These are phyloP conservation scores for Drosophila seclusa DNA, from an alignment of 2,888 invertebrate species.

Conservation along the genomic window DNA sequence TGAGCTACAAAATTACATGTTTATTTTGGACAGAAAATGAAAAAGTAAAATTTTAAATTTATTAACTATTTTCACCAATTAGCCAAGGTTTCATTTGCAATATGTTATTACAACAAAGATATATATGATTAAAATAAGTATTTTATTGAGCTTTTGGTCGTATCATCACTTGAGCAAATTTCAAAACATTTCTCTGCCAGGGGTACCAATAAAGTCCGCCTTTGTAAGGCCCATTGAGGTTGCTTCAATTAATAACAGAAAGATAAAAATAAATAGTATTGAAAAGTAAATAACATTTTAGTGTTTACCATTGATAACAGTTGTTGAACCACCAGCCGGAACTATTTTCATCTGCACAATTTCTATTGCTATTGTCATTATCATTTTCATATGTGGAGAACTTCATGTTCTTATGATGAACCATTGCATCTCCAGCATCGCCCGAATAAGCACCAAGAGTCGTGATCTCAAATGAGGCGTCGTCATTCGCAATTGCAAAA, in stretches of 20 bases:
- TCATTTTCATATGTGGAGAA: constrained; percentile 89
- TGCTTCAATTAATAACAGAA: constrained; percentile 83
- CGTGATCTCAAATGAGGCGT: constrained; percentile 88
- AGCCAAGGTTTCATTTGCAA: neutral
- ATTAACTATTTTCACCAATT: neutral
- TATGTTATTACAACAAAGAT: neutral
- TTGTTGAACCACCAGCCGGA: constrained; percentile 91
- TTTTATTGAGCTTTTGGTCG: constrained; percentile 37
- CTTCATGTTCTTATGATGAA: constrained; percentile 88
- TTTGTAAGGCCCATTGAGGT: constrained; percentile 88
- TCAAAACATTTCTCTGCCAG: constrained; percentile 88
- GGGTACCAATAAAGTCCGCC: constrained; percentile 85
- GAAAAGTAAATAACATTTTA: neutral
- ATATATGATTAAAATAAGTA: constrained; percentile 17
- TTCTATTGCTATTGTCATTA: constrained; percentile 86
- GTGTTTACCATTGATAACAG: constrained; percentile 87
- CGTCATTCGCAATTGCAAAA: constrained; percentile 88
- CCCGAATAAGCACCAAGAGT: constrained; percentile 88
- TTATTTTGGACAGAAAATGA: neutral
- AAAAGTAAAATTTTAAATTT: neutral
- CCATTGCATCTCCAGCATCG: constrained; percentile 88
- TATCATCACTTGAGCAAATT: constrained; percentile 87
- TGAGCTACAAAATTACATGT: neutral
- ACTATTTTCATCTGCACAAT: constrained; percentile 88
- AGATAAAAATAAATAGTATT: neutral